Base-by-base conservation (phyloP, 2,113 vertebrate genomes). In the Mobula birostris region DNA sequence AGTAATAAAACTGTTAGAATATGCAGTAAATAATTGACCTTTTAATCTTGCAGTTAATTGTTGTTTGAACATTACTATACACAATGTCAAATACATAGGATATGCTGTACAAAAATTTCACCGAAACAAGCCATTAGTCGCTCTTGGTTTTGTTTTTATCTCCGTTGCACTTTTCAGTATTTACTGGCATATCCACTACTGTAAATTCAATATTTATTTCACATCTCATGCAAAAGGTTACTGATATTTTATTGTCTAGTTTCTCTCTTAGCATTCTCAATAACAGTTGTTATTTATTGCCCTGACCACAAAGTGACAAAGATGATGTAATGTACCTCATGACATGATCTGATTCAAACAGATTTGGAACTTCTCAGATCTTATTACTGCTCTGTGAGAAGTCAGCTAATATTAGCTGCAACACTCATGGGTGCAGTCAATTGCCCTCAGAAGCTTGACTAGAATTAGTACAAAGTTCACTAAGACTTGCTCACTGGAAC, bases 11-110 rank as follows among this genome's bases (percentile, higher is more conserved):
- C 58, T 94, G 82, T 94, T 63, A 80, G 94, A 95, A 95, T 94
- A 14, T 0, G 91, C 91, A 82, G 77, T 95, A 91, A 1, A 76
- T 93, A 94, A 96, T 58, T n/a, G 66, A 82, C 94, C 96, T 95
- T 96, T 95, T 94, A 95, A 94, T 96, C 95, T 95, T 95, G 94
- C 88, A 94, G 94, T 94, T 80, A 78, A 95, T 95, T 95, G 96
- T 96, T 97, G 96, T 95, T 96, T 96, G 95, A 96, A 96, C 95
- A 95, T 94, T 95, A 94, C 94, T 88, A 94, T 95, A 94, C 77
- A 95, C 95, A 94, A 3, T 95, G 96, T 96, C 96, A 97, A 96
- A 70, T 95, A 95, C 88, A 40, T 8, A 3, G 36, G 63, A n/a
- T 91, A 19, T 70, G 66, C 88, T 70, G 29, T 70, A 70, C 68